Evolutionary conservation across 1,140 invertebrate species (phyloP).

Genomic region (Lepidurus packardi): DNA sequence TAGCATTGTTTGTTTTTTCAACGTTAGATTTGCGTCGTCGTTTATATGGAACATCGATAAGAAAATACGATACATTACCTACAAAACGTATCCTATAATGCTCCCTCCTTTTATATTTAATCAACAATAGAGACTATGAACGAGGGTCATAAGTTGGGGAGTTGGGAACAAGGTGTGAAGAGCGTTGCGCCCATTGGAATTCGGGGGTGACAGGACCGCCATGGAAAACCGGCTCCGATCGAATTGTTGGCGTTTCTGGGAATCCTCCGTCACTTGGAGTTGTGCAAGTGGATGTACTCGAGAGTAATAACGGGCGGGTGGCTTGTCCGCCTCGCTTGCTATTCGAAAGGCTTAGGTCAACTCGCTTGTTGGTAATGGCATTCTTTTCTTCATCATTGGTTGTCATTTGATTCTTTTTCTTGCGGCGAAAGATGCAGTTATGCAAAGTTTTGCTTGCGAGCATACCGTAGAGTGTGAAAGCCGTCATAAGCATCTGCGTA

Average conservation of each 20-base stretch:
- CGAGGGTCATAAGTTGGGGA: constrained; percentile 28
- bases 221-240: constrained; percentile 17
- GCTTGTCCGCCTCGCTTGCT: background rate
- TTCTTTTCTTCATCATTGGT: background rate
- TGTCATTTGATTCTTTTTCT: background rate
- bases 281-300: background rate
- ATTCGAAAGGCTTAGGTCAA: background rate
- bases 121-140: background rate
- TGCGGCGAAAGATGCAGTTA: background rate
- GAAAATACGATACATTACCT: constrained; percentile 20
- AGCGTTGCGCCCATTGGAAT: constrained; percentile 26
- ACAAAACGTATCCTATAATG: background rate
- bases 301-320: background rate
- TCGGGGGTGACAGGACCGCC: constrained; percentile 30
- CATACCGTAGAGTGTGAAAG: constrained; percentile 39
- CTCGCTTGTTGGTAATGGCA: background rate
- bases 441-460: background rate
- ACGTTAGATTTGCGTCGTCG: background rate
- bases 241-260: background rate
- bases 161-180: constrained; percentile 26
- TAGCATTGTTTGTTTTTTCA: background rate
- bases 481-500: constrained; percentile 41
- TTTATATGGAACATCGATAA: constrained; percentile 2
- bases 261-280: background rate
- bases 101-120: background rate